Evolutionary conservation across 2,888 invertebrate genomes (phyloP).

Genomic region (Tuberolachnus salignus): DNA sequence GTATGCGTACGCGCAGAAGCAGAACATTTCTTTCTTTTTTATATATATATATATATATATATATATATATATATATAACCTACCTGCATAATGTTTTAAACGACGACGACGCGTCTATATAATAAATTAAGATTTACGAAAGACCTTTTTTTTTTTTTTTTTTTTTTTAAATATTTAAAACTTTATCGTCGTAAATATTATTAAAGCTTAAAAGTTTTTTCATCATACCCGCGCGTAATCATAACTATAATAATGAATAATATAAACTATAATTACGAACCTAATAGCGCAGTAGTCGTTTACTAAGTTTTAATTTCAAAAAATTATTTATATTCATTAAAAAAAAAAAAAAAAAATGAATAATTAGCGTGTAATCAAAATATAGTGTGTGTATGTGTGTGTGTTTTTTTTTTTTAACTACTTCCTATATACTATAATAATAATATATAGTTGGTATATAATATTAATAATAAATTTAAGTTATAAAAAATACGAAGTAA

Average conservation of each 20-base stretch:
- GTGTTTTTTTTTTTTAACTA: background rate
- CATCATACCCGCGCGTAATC: background rate
- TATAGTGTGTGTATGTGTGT: background rate
- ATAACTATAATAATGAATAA: slow-evolving; percentile 1
- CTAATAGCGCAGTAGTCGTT: background rate
- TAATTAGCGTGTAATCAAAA: background rate
- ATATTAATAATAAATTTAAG: background rate
- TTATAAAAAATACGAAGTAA: background rate
- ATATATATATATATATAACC: too few relatives aligned
- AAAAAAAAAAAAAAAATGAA: background rate
- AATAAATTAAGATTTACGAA: background rate
- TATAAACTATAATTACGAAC: background rate
- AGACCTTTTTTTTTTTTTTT: background rate
- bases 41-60: too few relatives aligned
- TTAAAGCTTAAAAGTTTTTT: background rate
- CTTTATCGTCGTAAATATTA: background rate
- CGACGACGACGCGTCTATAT: background rate
- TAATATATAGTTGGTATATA: background rate
- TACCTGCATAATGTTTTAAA: background rate
- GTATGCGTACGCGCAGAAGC: too few relatives aligned
- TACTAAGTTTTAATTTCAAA: background rate
- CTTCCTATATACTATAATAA: background rate
- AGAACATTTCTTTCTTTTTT: too few relatives aligned
- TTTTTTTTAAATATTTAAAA: slow-evolving; percentile 1
- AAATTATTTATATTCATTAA: background rate